These are phyloP conservation scores for Hypomesus transpacificus DNA, from an alignment of 2,113 vertebrate species.

Conservation along the genomic window DNA sequence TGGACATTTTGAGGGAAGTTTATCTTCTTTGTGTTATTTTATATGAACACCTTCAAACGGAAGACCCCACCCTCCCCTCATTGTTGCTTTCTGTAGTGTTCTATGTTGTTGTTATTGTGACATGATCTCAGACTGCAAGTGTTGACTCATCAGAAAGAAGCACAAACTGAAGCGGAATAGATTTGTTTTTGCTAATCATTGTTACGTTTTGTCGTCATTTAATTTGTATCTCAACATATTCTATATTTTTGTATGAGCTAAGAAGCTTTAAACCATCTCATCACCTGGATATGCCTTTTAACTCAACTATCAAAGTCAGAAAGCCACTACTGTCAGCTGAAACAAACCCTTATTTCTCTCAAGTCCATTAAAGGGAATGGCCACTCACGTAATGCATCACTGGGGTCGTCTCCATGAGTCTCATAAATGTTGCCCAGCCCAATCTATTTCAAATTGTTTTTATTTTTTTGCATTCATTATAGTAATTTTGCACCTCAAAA, in stretches of 20 bases:
- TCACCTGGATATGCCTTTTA: too few species aligned
- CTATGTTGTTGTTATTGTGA: neutral
- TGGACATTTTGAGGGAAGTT: constrained; percentile 31
- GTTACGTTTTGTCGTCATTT: neutral
- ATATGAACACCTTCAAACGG: neutral
- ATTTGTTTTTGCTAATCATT: neutral
- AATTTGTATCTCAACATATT: constrained; percentile 1
- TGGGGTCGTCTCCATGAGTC: neutral
- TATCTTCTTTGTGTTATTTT: too few species aligned
- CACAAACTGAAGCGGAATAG: neutral
- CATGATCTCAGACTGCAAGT: neutral
- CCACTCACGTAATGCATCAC: constrained; percentile 22
- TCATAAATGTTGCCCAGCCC: neutral
- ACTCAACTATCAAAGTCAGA: too few species aligned
- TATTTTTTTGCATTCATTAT: too few species aligned
- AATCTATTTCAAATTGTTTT: too few species aligned
- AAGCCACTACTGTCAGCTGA: too few species aligned
- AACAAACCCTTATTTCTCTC: too few species aligned
- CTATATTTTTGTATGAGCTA: constrained; percentile 14
- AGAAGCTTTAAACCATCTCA: neutral
- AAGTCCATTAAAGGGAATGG: constrained; percentile 24
- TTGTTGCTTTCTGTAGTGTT: neutral
- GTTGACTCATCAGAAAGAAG: neutral
- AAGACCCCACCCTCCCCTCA: neutral
- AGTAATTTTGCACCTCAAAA: too few species aligned